Evolutionary conservation across 1,140 invertebrate genomes (phyloP).

Genomic region (Aphaenogaster ashmeadi): DNA sequence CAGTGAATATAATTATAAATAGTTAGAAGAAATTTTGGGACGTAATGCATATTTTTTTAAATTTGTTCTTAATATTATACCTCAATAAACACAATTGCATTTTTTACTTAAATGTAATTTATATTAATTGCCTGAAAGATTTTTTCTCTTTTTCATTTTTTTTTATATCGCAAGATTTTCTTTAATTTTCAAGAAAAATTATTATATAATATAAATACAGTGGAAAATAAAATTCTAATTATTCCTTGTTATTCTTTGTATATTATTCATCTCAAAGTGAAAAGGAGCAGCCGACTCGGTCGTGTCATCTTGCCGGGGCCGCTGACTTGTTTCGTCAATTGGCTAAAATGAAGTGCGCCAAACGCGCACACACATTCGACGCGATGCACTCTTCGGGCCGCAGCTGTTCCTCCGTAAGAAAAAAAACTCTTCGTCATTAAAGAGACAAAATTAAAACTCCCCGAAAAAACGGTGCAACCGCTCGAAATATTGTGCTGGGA

Average conservation of each 20-base stretch:
- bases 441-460: slow-evolving; percentile 67
- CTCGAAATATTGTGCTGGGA: slow-evolving; percentile 46
- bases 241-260: slow-evolving; percentile 17
- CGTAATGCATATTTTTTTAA: background rate
- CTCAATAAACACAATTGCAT: background rate
- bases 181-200: background rate
- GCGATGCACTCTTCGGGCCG: slow-evolving; percentile 29
- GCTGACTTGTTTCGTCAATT: slow-evolving; percentile 73
- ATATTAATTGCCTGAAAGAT: background rate
- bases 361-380: slow-evolving; percentile 61
- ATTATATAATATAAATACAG: background rate
- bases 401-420: slow-evolving; percentile 50
- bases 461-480: slow-evolving; percentile 11
- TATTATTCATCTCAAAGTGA: background rate
- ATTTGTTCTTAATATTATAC: background rate
- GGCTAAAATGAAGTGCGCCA: slow-evolving; percentile 76
- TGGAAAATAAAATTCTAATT: background rate
- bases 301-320: background rate
- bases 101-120: background rate
- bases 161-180: background rate
- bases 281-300: background rate
- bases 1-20: background rate
- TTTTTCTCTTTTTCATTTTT: background rate
- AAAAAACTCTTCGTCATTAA: slow-evolving; percentile 39
- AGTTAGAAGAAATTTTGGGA: background rate